Conservation (phyloP, 2,797 vertebrate genomes). For the Darevskia mixta region DNA sequence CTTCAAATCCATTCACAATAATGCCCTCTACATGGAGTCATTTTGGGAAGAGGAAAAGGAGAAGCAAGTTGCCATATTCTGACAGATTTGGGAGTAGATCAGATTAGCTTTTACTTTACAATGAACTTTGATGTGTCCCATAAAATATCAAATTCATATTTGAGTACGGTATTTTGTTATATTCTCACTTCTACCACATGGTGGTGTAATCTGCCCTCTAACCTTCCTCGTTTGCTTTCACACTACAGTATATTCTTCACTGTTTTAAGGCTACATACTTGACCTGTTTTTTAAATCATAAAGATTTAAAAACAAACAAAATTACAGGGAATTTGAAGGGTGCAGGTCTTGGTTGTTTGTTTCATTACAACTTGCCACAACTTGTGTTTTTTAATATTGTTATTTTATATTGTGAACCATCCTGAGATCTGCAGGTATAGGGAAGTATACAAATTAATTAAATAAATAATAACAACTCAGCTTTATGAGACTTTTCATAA, state of each 20-base stretch:
- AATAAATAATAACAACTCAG: not conserved
- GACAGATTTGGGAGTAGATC: not conserved
- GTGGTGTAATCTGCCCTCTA: constrained; percentile 66
- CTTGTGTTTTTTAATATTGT: not conserved
- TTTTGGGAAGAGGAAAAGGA: not conserved
- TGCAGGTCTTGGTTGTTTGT: not conserved
- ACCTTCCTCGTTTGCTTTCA: not conserved
- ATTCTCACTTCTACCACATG: constrained; percentile 61
- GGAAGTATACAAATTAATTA: too few relatives aligned
- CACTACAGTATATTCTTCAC: not conserved
- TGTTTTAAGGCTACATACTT: constrained; percentile 1
- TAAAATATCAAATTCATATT: not conserved
- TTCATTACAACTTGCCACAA: not conserved
- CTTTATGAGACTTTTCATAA: constrained; percentile 32
- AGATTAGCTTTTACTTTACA: not conserved
- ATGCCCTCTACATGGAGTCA: not conserved
- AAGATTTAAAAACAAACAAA: not conserved
- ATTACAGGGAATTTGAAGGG: not conserved
- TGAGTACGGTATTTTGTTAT: not conserved
- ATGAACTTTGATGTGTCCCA: not conserved
- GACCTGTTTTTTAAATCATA: not conserved
- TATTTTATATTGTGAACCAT: too few relatives aligned
- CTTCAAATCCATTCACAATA: not conserved
- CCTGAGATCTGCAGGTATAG: too few relatives aligned
- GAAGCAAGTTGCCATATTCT: not conserved